phyloP scores from a whole-genome alignment of 2,888 invertebrate species.

The Cephus nigrinus region DNA sequence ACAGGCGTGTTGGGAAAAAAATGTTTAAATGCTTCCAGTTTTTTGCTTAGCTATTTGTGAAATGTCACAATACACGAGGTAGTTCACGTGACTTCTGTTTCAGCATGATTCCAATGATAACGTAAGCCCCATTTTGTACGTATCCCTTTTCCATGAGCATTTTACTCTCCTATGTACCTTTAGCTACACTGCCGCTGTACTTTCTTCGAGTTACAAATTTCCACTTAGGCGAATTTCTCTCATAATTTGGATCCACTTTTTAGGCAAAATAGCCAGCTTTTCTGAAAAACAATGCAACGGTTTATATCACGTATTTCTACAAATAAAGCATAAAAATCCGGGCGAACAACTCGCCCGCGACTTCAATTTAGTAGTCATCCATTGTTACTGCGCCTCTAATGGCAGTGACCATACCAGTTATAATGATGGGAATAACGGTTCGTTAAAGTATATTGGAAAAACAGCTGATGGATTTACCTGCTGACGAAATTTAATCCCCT shows the following conservation, averaged over 20 bases:
- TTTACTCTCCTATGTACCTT: no score
- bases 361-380: not conserved
- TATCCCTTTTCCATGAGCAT: not conserved
- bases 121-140: not conserved
- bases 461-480: not conserved
- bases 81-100: not conserved
- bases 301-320: not conserved
- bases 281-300: not conserved
- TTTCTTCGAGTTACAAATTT: not conserved
- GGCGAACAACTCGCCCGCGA: not conserved
- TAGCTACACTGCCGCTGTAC: not conserved
- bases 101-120: not conserved
- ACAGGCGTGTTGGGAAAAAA: not conserved
- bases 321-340: not conserved
- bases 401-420: not conserved
- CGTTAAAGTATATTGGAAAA: not conserved
- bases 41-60: not conserved
- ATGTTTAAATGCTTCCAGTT: not conserved
- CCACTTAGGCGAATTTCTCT: not conserved
- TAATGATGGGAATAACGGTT: not conserved
- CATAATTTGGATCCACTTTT: not conserved
- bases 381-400: not conserved
- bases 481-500: not conserved
- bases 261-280: not conserved
- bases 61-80: not conserved